A percentile compares a stretch with the other conserved stretches of the same genome.
Evolutionary conservation across 2,888 invertebrate genomes (phyloP).

Genomic region (Opisthograptis luteolata): DNA sequence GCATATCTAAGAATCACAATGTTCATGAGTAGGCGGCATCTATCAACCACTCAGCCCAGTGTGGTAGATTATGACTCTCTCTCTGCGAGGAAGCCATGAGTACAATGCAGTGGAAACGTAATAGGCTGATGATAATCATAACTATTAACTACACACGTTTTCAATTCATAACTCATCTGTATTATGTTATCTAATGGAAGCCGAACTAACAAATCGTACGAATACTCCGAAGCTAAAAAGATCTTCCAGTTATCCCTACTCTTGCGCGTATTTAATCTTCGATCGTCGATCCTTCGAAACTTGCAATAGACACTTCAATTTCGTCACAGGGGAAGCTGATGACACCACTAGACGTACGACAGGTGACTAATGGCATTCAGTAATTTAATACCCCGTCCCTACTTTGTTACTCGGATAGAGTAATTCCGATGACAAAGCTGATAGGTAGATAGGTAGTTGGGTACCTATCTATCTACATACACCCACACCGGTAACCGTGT

Average conservation of each 20-base stretch:
- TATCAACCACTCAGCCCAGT: too few species aligned
- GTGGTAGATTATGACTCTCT: too few species aligned
- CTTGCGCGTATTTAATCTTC: constrained; percentile 10
- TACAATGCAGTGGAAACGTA: too few species aligned
- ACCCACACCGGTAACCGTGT: constrained; percentile 23
- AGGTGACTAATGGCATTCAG: constrained; percentile 55
- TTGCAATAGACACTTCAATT: constrained; percentile 49
- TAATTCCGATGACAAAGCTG: constrained; percentile 64
- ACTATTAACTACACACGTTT: too few species aligned
- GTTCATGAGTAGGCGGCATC: too few species aligned
- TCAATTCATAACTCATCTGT: too few species aligned
- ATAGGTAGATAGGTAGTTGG: constrained; percentile 24
- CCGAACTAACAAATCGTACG: too few species aligned
- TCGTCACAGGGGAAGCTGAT: constrained; percentile 43
- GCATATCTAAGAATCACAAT: too few species aligned
- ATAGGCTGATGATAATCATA: too few species aligned
- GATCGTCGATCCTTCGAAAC: constrained; percentile 26
- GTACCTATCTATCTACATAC: constrained; percentile 15
- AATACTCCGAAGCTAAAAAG: constrained; percentile 7
- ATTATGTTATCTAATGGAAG: too few species aligned
- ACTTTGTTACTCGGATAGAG: constrained; percentile 59
- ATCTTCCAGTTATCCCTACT: not conserved
- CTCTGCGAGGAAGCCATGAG: too few species aligned
- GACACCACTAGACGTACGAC: constrained; percentile 43
- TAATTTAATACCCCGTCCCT: constrained; percentile 54